Evolutionary conservation across 2,888 invertebrate species (phyloP).

Genomic region (Andrena flavipes): DNA sequence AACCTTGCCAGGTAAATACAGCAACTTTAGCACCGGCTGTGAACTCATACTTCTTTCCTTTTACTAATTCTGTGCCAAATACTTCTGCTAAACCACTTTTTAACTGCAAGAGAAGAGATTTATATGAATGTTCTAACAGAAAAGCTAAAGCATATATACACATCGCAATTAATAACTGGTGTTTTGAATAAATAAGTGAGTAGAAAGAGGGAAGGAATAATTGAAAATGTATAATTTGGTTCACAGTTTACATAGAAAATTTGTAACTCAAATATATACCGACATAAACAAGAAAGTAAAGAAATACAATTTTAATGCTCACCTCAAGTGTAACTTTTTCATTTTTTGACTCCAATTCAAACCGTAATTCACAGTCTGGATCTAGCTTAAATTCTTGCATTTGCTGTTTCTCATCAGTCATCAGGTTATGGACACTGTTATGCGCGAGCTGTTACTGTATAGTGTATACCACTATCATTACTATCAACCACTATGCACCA

Average conservation of each 20-base stretch:
- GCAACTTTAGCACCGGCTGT: conserved; percentile 96
- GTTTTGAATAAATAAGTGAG: background rate
- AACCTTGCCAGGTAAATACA: conserved; percentile 98
- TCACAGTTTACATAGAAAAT: too few relatives aligned
- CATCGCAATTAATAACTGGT: too few relatives aligned
- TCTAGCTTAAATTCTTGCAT: conserved; percentile 93
- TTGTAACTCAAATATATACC: too few relatives aligned
- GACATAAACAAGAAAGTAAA: background rate
- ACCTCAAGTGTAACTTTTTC: conserved; percentile 93
- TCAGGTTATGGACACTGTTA: too few relatives aligned
- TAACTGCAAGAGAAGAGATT: conserved; percentile 86
- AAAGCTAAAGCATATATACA: background rate
- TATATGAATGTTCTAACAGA: background rate
- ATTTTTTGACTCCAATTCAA: conserved; percentile 96
- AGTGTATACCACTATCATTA: too few relatives aligned
- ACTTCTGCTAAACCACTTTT: conserved; percentile 97
- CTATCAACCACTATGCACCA: too few relatives aligned
- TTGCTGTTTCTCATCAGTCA: conserved; percentile 80
- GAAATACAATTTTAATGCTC: conserved; percentile 57
- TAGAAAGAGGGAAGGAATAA: background rate
- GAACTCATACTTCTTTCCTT: conserved; percentile 96
- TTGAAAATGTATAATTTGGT: background rate
- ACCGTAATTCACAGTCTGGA: conserved; percentile 95
- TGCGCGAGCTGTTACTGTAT: too few relatives aligned
- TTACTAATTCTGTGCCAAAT: conserved; percentile 98